Evolutionary conservation across 2,797 vertebrate species (phyloP), one percentile per base, ranked within the genome.

Genomic region (Mastacembelus armatus): DNA sequence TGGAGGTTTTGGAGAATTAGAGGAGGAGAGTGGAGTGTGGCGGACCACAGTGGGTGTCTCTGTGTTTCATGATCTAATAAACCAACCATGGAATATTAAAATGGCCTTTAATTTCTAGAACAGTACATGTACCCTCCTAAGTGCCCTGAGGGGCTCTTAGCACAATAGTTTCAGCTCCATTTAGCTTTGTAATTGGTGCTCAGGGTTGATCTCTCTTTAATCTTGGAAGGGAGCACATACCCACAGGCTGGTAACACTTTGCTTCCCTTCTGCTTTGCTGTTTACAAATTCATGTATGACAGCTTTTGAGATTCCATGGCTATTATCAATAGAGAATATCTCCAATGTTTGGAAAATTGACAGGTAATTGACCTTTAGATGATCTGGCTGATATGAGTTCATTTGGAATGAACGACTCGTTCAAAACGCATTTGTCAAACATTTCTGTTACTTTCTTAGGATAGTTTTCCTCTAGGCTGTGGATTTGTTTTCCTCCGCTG

Each of bases 41-140:
- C 76, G 44, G 70, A 80, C 65, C 73, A 71, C 81, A 77, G 63
- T 85, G 76, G 73, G 69, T 74, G 77, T 80, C 74, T 79, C 22
- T 65, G 58, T 59, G 71, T 88, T 86, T 91, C 82, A 83, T 88
- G 84, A 85, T 80, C 56, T 77, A 84, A 76, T 84, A 80, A 63
- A 74, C 38, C 36, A 66, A 60, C 44, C 51, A 74, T 75, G 62
- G 70, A 84, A 86, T 89, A 88, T 91, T 84, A 86, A 89, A 85
- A 86, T 59, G 35, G 45, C 70, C 84, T 88, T 69, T 90, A 77
- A 92, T 86, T 89, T 93, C 71, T 60, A 74, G 73, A 57, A 76
- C 32, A 62, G 58, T 57, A 67, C 58, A n/a, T 22, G 61, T 56
- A 66, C 44, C 68, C 58, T 66, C 70, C 72, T 57, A 84, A 49